Base-by-base conservation (phyloP, 2,797 vertebrate species). In the Sebastes goodei region DNA sequence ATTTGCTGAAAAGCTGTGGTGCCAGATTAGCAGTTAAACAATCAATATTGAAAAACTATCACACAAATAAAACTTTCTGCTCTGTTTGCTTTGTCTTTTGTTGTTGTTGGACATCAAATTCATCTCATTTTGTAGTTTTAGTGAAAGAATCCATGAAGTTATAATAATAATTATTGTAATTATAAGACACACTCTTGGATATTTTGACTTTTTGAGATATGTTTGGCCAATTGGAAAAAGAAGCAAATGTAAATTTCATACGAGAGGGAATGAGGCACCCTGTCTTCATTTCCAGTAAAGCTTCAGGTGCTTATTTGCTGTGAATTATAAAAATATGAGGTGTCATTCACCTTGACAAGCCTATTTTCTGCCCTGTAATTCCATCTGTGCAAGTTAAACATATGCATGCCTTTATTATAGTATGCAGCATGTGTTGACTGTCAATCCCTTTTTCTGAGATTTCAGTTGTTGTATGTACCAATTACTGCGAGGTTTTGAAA, bases 291-390 rank as follows among this genome's bases (percentile, higher is more conserved):
- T 91, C 80, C 81, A 84, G 72, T 38, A 20, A 86, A 74, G 81
- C 81, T 93, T 88, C 89, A 78, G 89, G 83, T 92, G 84, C 84
- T 93, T 88, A 85, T 94, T 93, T 92, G 81, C 83, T 84, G 84
- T 89, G 85, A 94, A 95, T 94, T 90, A 92, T 56, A 79, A 85
- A 90, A 91, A 94, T 91, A 90, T 87, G 81, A 93, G 86, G 75
- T 81, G 92, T 90, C 94, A 89, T 88, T 95, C 94, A 95, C 86
- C 80, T 81, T 95, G 93, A 95, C 94, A 94, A 88, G 86, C 84
- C 90, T 91, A 94, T 96, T 95, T 96, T 93, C 91, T 90, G 85
- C 91, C 74, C 88, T 91, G 90, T 93, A 91, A 92, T 95, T 95
- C 89, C 89, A 85, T 78, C 88, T 76, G 77, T 78, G 73, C 76